phyloP scores from a whole-genome alignment of 1,140 invertebrate species.

The Nixonia krombeini region DNA sequence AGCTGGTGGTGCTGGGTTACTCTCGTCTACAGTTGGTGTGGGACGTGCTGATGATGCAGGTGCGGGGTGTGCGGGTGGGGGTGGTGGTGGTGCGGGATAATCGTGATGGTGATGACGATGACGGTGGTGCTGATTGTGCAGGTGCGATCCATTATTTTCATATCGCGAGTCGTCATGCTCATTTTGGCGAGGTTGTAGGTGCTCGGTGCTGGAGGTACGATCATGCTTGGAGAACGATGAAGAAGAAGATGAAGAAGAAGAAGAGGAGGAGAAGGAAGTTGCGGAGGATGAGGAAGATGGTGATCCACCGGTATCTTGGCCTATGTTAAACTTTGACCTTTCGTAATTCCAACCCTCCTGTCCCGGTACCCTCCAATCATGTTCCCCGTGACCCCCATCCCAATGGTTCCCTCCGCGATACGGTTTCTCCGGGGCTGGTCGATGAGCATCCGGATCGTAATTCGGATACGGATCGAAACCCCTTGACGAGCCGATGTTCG shows the following conservation, averaged over 20 bases:
- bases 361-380: constrained; percentile 23
- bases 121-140: constrained; percentile 57
- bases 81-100: constrained; percentile 52
- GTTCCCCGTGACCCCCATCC: constrained; percentile 41
- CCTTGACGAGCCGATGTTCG: constrained; percentile 43
- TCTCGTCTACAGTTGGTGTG: constrained; percentile 62
- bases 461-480: constrained; percentile 54
- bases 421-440: constrained; percentile 13
- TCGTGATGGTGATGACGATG: constrained; percentile 61
- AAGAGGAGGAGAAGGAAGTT: constrained; percentile 47
- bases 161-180: constrained; percentile 61
- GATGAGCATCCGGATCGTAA: constrained; percentile 40
- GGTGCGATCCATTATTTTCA: constrained; percentile 48
- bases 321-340: constrained; percentile 39
- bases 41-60: constrained; percentile 55
- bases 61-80: constrained; percentile 45
- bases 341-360: constrained; percentile 45
- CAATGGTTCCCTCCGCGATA: constrained; percentile 32
- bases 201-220: constrained; percentile 59
- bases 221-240: constrained; percentile 64
- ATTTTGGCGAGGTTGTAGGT: constrained; percentile 57
- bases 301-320: constrained; percentile 22
- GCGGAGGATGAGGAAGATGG: constrained; percentile 30
- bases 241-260: constrained; percentile 52
- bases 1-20: constrained; percentile 53